Base-by-base conservation (phyloP, 2,797 vertebrate species). In the Setipinna tenuifilis region DNA sequence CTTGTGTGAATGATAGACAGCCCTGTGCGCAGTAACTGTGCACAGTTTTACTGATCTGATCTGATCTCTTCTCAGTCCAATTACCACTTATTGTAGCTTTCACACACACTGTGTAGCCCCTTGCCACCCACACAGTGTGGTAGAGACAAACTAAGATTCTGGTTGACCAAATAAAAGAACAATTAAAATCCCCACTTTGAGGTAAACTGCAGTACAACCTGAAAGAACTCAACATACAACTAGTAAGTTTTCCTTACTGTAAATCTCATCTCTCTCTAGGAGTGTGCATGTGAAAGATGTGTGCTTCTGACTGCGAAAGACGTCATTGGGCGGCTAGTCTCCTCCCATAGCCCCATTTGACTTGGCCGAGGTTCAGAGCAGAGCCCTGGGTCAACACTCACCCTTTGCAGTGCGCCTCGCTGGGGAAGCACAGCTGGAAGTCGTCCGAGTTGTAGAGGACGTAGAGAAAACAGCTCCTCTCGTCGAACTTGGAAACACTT, bases 401-500 rank as follows among this genome's bases (percentile, higher is more conserved):
- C 98, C 97, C 95, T 87, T 90, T 95, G 89, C 97, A 98, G 90
- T 97, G 97, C 85, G 94, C 91, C 48, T 95, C 94, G 0, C 96
- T 96, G 82, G 98, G 97, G 90, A 98, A 98, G 90, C 95, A 98
- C 83, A 98, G 93, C 94, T 98, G 97, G 92, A 97, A 96, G 88
- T 98, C 97, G 88, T 98, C 97, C 0, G 95, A 97, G 6, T 95
- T 95, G 62, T 96, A 96, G 61, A 94, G 92, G 46, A 96, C 95
- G 0, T 98, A 98, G 80, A 98, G 96, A 91, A 98, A 98, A 90
- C 97, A 98, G 93, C 96, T 97, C 25, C 97, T 95, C 87, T 96
- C 97, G 0, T 98, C 97, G 0, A 93, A 93, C 90, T 97, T 98
- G 82, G 97, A 98, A 83, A 93, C 93, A 82, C 98, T 98, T 41